Conservation (phyloP, 1,140 invertebrate species). For the Doryteuthis pealeii region DNA sequence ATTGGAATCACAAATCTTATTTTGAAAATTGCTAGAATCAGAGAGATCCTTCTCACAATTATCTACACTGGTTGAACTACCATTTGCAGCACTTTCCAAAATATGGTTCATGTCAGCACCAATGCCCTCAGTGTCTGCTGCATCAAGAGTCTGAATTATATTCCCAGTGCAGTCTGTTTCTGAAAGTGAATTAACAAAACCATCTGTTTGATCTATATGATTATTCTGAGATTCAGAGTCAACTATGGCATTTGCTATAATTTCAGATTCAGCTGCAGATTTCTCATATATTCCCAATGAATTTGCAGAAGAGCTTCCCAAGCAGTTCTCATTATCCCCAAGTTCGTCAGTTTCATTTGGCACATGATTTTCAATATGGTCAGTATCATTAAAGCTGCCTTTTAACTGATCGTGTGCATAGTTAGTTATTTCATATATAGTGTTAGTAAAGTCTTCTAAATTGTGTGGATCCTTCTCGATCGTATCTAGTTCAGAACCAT, state of each 20-base stretch:
- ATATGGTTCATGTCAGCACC: not conserved
- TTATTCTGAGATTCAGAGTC: not conserved
- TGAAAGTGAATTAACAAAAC: not conserved
- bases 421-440: not conserved
- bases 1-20: not conserved
- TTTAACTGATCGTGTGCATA: not conserved
- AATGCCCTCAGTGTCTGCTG: not conserved
- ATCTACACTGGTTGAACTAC: not conserved
- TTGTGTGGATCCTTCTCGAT: not conserved
- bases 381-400: not conserved
- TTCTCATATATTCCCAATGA: not conserved
- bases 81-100: not conserved
- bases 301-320: not conserved
- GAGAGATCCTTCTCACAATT: not conserved
- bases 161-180: not conserved
- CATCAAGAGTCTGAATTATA: not conserved
- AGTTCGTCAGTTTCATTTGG: not conserved
- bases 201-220: not conserved
- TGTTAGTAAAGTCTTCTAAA: not conserved
- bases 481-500: not conserved
- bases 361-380: conserved; percentile 1
- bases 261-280: not conserved
- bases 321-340: not conserved
- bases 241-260: not conserved
- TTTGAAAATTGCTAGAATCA: not conserved